Conservation (phyloP, 2,888 invertebrate species). For the Carterocephalus palaemon region DNA sequence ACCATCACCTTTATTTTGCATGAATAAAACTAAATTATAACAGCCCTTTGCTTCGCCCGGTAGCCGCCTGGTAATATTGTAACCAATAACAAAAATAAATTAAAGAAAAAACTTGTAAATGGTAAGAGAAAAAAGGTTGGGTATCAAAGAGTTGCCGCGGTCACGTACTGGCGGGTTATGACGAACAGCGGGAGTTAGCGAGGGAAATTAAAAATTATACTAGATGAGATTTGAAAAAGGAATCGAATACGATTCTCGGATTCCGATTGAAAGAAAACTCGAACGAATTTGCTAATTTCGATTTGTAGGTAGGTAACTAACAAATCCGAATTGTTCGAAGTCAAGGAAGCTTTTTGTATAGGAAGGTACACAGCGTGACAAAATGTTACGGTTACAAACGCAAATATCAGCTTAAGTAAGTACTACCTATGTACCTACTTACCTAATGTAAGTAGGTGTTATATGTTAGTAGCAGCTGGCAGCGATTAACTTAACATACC, state of each 20-base stretch:
- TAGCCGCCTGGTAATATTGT: slow-evolving; percentile 75
- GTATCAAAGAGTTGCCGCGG: slow-evolving; percentile 71
- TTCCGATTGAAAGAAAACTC: slow-evolving; percentile 39
- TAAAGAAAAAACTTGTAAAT: slow-evolving; percentile 59
- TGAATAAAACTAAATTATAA: slow-evolving; percentile 77
- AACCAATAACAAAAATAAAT: slow-evolving; percentile 72
- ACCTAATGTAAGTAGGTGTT: too few species aligned
- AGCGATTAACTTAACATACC: too few species aligned
- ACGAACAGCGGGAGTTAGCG: slow-evolving; percentile 64
- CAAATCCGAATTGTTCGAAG: too few species aligned
- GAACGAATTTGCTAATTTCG: slow-evolving; percentile 48
- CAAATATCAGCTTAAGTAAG: too few species aligned
- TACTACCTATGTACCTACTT: too few species aligned
- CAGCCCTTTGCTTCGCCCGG: slow-evolving; percentile 69
- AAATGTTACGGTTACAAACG: too few species aligned
- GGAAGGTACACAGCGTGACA: too few species aligned
- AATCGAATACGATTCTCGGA: slow-evolving; percentile 39
- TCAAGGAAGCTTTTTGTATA: too few species aligned
- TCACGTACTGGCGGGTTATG: slow-evolving; percentile 74
- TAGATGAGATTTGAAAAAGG: slow-evolving; percentile 44
- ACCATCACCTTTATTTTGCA: slow-evolving; percentile 73
- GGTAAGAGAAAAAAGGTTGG: slow-evolving; percentile 60
- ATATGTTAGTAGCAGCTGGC: too few species aligned
- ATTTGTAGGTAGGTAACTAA: too few species aligned
- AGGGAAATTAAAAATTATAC: slow-evolving; percentile 65